Evolutionary conservation across 2,888 invertebrate genomes (phyloP).

Genomic region (Drosophila anceps): DNA sequence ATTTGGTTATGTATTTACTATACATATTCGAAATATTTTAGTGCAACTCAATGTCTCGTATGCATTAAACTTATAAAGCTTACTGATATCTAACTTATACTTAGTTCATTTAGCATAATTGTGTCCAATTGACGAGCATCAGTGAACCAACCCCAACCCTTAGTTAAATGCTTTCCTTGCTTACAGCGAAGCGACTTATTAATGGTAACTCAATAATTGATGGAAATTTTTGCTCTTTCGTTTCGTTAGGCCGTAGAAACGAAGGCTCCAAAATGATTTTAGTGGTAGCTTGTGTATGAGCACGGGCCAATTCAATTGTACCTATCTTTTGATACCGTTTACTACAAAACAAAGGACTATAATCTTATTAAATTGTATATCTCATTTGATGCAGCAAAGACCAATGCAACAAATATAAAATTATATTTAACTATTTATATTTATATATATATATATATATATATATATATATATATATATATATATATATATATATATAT

Average conservation of each 20-base stretch:
- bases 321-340: constrained; percentile 82
- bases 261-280: constrained; percentile 51
- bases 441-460: constrained; percentile 3
- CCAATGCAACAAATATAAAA: constrained; percentile 61
- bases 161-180: constrained; percentile 54
- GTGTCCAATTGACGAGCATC: constrained; percentile 62
- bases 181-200: constrained; percentile 12
- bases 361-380: constrained; percentile 69
- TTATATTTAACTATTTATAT: too few relatives aligned
- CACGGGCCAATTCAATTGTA: constrained; percentile 77
- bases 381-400: constrained; percentile 62
- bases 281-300: constrained; percentile 66
- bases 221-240: constrained; percentile 11
- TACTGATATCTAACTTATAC: constrained; percentile 13
- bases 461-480: constrained; percentile 4
- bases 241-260: constrained; percentile 24
- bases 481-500: too few relatives aligned
- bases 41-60: constrained; percentile 15
- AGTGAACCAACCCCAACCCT: constrained; percentile 33
- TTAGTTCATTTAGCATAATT: constrained; percentile 68
- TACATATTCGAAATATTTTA: constrained; percentile 24
- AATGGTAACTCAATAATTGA: constrained; percentile 7
- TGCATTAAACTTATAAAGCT: constrained; percentile 17
- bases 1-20: constrained; percentile 43
- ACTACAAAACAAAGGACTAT: constrained; percentile 83